These are phyloP conservation scores for Macrochelys suwanniensis DNA, from an alignment of 2,797 vertebrate species.

Conservation along the genomic window DNA sequence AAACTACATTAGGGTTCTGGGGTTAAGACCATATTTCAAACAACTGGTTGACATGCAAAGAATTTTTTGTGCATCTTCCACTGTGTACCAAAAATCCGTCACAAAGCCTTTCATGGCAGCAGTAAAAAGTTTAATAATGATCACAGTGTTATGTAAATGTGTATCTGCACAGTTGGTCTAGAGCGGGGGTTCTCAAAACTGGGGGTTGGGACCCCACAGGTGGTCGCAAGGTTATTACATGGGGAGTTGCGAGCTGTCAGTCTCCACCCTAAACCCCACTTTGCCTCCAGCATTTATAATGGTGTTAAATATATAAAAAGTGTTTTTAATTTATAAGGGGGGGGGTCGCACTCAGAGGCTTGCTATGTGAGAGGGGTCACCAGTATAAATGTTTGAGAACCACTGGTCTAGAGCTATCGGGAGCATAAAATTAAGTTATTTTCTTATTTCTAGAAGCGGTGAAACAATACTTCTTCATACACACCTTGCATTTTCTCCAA, in stretches of 20 bases:
- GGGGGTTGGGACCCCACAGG: no score
- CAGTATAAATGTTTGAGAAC: no score
- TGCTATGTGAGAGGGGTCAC: no score
- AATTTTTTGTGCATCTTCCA: conserved; percentile 29
- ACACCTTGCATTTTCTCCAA: conserved; percentile 98
- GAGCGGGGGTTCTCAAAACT: neutral
- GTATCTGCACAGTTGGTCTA: neutral
- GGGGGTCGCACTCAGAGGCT: no score
- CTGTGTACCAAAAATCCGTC: conserved; percentile 46
- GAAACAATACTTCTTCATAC: conserved; percentile 25
- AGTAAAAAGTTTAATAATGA: conserved; percentile 4
- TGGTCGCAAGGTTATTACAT: no score
- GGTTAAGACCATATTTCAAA: neutral
- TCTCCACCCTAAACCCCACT: no score
- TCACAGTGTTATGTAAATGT: neutral
- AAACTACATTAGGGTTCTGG: neutral
- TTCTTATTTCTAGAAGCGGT: neutral
- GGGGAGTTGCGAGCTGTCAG: no score
- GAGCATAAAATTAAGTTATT: neutral
- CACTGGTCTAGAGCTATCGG: neutral
- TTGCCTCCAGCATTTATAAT: no score
- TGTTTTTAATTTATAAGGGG: no score
- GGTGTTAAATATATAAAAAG: no score
- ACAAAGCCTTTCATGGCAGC: neutral
- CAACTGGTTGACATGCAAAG: neutral